A percentile compares a stretch with the other conserved stretches of the same genome.
These are phyloP conservation scores for Drosophila limbata DNA, from an alignment of 2,888 invertebrate species.

Conservation along the genomic window DNA sequence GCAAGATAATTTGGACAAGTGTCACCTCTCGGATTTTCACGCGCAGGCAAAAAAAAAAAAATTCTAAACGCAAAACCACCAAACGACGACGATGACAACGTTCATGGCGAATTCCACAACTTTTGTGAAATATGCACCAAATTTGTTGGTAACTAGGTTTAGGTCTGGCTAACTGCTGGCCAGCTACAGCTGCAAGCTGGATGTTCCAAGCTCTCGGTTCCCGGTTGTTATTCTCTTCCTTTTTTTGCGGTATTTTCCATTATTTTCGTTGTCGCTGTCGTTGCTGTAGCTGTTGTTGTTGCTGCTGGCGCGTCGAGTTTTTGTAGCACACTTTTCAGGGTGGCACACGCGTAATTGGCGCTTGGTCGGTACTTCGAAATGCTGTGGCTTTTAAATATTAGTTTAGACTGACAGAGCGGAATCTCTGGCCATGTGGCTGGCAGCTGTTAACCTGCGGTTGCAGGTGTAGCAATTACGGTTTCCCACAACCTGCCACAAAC, in stretches of 20 bases:
- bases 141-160: constrained; percentile 43
- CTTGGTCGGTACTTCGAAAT: constrained; percentile 45
- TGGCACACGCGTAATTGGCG: constrained; percentile 68
- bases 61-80: constrained; percentile 14
- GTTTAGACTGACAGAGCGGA: constrained; percentile 37
- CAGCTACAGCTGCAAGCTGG: constrained; percentile 26
- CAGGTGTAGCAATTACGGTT: constrained; percentile 51
- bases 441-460: constrained; percentile 48
- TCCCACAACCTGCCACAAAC: constrained; percentile 20
- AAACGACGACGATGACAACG: constrained; percentile 48
- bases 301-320: constrained; percentile 34
- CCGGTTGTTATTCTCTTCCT: constrained; percentile 6
- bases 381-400: constrained; percentile 59
- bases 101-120: constrained; percentile 58
- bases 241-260: constrained; percentile 24
- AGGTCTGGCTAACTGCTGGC: constrained; percentile 26
- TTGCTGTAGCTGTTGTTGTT: neutral
- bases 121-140: constrained; percentile 69
- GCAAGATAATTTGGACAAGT: constrained; percentile 81
- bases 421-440: constrained; percentile 29
- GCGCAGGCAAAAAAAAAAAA: constrained; percentile 45
- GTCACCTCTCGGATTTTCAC: constrained; percentile 80
- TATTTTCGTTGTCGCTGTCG: constrained; percentile 3
- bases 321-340: constrained; percentile 37
- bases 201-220: constrained; percentile 7